Percentiles rank a stretch among this genome's conserved stretches.
Conservation (phyloP, 2,888 invertebrate genomes). For the Strigamia crassipes region DNA sequence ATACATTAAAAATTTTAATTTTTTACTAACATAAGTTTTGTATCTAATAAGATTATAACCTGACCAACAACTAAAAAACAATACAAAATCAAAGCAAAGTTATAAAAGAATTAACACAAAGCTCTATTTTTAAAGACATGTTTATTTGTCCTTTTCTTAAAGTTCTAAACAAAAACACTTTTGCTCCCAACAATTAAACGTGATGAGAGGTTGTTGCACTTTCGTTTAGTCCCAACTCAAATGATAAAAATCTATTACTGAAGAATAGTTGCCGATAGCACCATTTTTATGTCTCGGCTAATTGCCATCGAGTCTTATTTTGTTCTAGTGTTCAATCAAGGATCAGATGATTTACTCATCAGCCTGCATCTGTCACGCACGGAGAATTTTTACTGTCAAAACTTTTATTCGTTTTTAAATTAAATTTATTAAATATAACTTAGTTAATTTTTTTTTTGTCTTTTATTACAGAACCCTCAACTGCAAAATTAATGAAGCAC, state of each 20-base stretch:
- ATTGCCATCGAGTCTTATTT: not conserved
- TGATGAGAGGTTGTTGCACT: not conserved
- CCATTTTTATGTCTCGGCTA: not conserved
- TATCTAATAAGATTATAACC: not conserved
- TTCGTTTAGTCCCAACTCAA: not conserved
- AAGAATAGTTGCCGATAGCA: not conserved
- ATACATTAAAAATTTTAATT: not conserved
- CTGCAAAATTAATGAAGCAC: not conserved
- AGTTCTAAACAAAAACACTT: not conserved
- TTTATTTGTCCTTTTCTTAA: not conserved
- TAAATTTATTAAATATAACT: not conserved
- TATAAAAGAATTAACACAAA: not conserved
- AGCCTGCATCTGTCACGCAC: not conserved
- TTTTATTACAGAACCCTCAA: not conserved
- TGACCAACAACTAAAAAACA: not conserved
- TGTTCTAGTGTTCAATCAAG: constrained; percentile 1
- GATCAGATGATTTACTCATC: constrained; percentile 5
- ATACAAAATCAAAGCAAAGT: not conserved
- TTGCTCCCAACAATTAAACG: not conserved
- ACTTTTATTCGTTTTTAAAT: not conserved
- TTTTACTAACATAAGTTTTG: not conserved
- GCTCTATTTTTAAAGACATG: not conserved
- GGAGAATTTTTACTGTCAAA: not conserved
- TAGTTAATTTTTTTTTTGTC: not conserved
- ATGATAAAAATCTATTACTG: not conserved